Evolutionary conservation across 2,113 vertebrate genomes (phyloP), one percentile per base, ranked within the genome.

Genomic region (Gallinago media): DNA sequence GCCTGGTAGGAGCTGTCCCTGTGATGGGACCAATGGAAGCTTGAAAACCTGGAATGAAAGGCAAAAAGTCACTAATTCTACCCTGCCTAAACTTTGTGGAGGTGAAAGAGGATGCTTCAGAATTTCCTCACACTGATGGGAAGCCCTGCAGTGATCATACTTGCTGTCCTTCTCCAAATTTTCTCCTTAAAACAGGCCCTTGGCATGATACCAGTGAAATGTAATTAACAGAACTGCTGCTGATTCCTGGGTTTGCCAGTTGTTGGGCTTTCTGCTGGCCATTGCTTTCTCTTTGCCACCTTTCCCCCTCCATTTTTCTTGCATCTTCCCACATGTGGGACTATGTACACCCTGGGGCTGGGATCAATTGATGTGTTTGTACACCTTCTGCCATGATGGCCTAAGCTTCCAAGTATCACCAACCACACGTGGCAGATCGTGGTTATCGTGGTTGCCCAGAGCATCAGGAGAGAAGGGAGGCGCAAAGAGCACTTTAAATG

Each of bases 111-210:
- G 34, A 26, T 5, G 7, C 32, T 50, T 71, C 44, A 76, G 26
- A 44, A 70, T 50, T 52, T 78, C 20, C 32, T 62, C 1, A 0
- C 32, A 23, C n/a, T 0, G 2, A 4, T 4, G 34, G 21, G 23
- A 32, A 73, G 13, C 9, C 34, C 26, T 80, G 12, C 52, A 84
- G 27, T 15, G 19, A 40, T n/a, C 13, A 75, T 71, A 7, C 15
- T 58, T 31, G 19, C 36, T 76, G 54, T 15, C 20, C 11, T 42
- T 26, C 44, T 44, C 44, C 21, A 19, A 6, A 31, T 61, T 46
- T 66, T 12, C 50, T 36, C 44, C 38, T 54, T 47, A 75, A 34
- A 95, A 46, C 9, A 50, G 25, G 5, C 56, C 47, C 21, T 71
- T 52, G 38, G 32, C 31, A 29, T 16, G 32, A 19, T 27, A 38